Base-by-base conservation (phyloP, 2,113 vertebrate genomes). In the Pluvianellus socialis region DNA sequence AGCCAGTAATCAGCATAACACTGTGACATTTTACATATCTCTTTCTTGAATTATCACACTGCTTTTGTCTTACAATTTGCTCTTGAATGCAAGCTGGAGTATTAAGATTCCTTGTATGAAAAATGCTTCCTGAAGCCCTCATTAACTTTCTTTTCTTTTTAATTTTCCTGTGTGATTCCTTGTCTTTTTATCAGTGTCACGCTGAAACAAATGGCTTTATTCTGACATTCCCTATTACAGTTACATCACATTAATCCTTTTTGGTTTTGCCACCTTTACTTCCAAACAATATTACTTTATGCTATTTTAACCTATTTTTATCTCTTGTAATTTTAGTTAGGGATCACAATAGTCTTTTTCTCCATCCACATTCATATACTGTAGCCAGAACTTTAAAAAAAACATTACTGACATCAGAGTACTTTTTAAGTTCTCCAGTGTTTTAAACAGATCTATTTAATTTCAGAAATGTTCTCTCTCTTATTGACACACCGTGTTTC, bases 1-100 rank as follows among this genome's bases (percentile, higher is more conserved):
- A 89, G 16, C 12, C 24, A 85, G 52, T 89, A 84, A 96, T 91
- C 94, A 94, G 61, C 4, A 7, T 61, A 95, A 81, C 61, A 96
- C 74, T 42, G 28, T 50, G 47, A 74, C 50, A 93, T 88, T 92
- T 95, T 74, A 45, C 56, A 62, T 82, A 76, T 58, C 76, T 94
- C 35, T 49, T 38, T 32, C 45, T 38, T 95, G 72, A 92, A 86
- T 94, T 95, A 88, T 86, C 85, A 79, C 50, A 63, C 38, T 45
- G 65, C 18, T 93, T 95, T 96, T 94, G 59, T 91, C 62, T 92
- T 79, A 84, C 56, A 77, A 77, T 91, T 94, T 86, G 53, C 33
- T 95, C 30, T 22, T 92, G 53, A 88, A 73, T 70, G 28, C 27
- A 42, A 32, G 26, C 28, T 95, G 55, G 58, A 79, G 22, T 33